Evolutionary conservation across 2,797 vertebrate genomes (phyloP).

Genomic region (Harpagifer antarcticus): DNA sequence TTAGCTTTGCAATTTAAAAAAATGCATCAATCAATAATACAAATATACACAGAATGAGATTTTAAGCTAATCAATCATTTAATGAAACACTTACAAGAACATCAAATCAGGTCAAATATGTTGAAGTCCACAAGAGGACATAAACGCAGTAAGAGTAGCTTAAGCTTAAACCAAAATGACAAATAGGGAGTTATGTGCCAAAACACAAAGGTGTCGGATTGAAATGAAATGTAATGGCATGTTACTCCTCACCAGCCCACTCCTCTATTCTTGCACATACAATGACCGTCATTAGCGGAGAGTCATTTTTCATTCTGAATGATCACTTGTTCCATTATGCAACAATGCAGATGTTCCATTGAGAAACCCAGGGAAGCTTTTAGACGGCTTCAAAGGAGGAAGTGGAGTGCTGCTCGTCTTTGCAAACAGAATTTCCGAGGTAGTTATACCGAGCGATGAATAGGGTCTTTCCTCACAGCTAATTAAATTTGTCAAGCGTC

Average conservation of each 20-base stretch:
- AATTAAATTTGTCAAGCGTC: conserved; percentile 59
- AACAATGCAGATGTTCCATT: conserved; percentile 22
- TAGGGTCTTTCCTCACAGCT: conserved; percentile 46
- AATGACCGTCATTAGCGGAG: neutral
- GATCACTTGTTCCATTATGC: conserved; percentile 7
- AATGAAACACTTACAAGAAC: neutral
- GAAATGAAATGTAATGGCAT: neutral
- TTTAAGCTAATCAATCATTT: neutral
- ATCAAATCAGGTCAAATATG: neutral
- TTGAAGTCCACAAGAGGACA: too few relatives aligned
- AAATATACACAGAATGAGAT: neutral
- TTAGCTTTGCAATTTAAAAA: neutral
- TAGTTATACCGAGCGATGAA: conserved; percentile 36
- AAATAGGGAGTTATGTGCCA: neutral
- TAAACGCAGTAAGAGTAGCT: too few relatives aligned
- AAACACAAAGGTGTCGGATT: neutral
- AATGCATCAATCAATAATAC: neutral
- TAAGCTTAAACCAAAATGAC: too few relatives aligned
- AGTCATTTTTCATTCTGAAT: neutral
- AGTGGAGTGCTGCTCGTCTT: conserved; percentile 19
- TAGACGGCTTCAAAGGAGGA: conserved; percentile 30
- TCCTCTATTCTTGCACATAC: neutral
- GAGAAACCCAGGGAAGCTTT: conserved; percentile 26
- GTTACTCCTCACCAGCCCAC: neutral
- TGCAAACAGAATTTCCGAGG: conserved; percentile 18